A percentile compares a stretch with the other conserved stretches of the same genome.
Conservation (phyloP, 2,888 invertebrate genomes). For the Helleia helle region DNA sequence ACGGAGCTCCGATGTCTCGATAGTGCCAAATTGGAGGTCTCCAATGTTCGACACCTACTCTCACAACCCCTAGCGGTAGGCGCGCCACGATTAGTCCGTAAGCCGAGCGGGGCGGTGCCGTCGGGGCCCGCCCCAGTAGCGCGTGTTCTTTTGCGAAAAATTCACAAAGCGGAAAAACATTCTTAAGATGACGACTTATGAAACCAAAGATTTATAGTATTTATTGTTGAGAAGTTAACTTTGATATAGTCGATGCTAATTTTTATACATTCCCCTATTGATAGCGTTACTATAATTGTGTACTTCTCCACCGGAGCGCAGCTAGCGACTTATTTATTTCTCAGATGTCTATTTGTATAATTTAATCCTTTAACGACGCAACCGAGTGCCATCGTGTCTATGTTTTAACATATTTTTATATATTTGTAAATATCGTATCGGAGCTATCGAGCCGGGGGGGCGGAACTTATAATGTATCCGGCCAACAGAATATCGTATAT, state of each 20-base stretch:
- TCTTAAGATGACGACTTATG: slow-evolving; percentile 49
- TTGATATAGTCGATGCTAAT: slow-evolving; percentile 57
- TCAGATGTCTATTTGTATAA: slow-evolving; percentile 31
- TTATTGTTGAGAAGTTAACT: slow-evolving; percentile 62
- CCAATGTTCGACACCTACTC: too few species aligned
- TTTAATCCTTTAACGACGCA: slow-evolving; percentile 51
- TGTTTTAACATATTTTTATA: slow-evolving; percentile 64
- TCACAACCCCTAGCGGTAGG: too few species aligned
- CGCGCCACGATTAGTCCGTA: too few species aligned
- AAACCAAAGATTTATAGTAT: slow-evolving; percentile 72
- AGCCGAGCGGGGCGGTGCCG: too few species aligned
- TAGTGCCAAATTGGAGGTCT: slow-evolving; percentile 6
- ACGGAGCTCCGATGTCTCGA: not conserved
- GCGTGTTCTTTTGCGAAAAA: too few species aligned
- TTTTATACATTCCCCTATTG: slow-evolving; percentile 57
- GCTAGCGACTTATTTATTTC: slow-evolving; percentile 25
- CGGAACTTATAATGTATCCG: slow-evolving; percentile 55
- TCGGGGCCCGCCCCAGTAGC: too few species aligned
- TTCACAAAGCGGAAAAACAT: too few species aligned
- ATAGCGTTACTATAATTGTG: slow-evolving; percentile 26
- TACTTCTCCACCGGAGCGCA: not conserved
- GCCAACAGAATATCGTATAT: slow-evolving; percentile 38
- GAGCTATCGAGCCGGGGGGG: slow-evolving; percentile 46
- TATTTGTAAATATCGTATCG: slow-evolving; percentile 55
- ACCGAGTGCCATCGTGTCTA: slow-evolving; percentile 69